Evolutionary conservation across 2,797 vertebrate genomes (phyloP).

Genomic region (Typhlichthys subterraneus): DNA sequence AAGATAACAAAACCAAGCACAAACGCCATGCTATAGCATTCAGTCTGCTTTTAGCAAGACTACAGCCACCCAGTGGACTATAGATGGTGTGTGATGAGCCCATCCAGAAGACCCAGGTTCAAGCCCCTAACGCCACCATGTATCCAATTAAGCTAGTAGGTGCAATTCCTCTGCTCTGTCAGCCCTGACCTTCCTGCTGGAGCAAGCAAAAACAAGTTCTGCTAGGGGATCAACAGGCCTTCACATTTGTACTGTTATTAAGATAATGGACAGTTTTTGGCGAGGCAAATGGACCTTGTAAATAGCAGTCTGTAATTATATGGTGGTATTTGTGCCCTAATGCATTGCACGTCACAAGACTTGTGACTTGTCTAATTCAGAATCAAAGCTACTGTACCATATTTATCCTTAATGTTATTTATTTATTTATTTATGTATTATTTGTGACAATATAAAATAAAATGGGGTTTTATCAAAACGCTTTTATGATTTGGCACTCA

Average conservation of each 20-base stretch:
- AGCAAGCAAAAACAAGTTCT: background rate
- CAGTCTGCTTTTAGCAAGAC: too few relatives aligned
- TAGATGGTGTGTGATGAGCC: background rate
- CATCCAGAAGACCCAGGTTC: background rate
- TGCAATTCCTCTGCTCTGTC: too few relatives aligned
- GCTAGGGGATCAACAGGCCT: background rate
- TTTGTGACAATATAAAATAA: background rate
- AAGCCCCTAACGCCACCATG: background rate
- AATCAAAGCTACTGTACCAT: slow-evolving; percentile 1
- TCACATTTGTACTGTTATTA: background rate
- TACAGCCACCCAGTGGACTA: too few relatives aligned
- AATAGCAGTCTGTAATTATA: slow-evolving; percentile 4
- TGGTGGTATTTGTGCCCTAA: slow-evolving; percentile 1
- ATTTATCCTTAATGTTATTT: too few relatives aligned
- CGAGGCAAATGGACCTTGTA: slow-evolving; percentile 1
- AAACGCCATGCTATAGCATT: too few relatives aligned
- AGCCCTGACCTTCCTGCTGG: background rate
- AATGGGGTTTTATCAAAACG: background rate
- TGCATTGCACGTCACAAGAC: background rate
- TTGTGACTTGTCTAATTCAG: background rate
- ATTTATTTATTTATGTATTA: background rate
- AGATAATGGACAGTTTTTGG: slow-evolving; percentile 20
- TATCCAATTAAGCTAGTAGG: background rate
- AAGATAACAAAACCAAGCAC: too few relatives aligned
- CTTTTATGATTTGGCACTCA: background rate